Evolutionary conservation across 1,140 invertebrate genomes (phyloP), one percentile per base, ranked within the genome.

Genomic region (Thrips palmi): DNA sequence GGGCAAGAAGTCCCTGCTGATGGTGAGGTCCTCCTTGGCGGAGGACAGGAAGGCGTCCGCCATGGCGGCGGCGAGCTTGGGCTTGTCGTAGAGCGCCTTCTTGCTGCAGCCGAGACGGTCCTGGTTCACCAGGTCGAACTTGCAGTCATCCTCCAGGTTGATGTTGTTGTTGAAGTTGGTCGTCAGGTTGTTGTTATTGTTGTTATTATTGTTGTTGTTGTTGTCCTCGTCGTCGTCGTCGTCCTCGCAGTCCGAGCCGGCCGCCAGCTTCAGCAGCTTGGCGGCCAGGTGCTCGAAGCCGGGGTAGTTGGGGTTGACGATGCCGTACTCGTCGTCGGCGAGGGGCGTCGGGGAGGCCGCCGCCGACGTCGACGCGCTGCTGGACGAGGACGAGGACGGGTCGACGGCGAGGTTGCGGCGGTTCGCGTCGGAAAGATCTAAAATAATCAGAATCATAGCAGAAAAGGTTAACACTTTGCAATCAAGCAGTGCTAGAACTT

Each of bases 271-370:
- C 2, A 57, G 53, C 3, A 38, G 30, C 24, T 43, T 19, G 41
- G 43, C 35, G 6, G 52, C 59, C 10, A 64, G 49, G 42, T 64
- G 58, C 37, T 63, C 57, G 39, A 64, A 65, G 51, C 77, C 76
- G 6, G 76, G 76, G 55, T 80, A 80, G 54, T 82, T 82, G 6
- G 76, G 77, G 56, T 80, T 80, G 44, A 77, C 70, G 40, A 80
- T 78, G 29, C 76, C 74, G 62, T n/a, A n/a, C n/a, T n/a, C n/a
- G n/a, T n/a, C n/a, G n/a, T n/a, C n/a, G n/a, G n/a, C n/a, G n/a
- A n/a, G n/a, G n/a, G n/a, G n/a, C n/a, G n/a, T n/a, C n/a, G n/a
- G n/a, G n/a, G n/a, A n/a, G n/a, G n/a, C n/a, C n/a, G n/a, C n/a
- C n/a, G n/a, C n/a, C n/a, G n/a, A n/a, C n/a, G n/a, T n/a, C n/a